Base-by-base conservation (phyloP, 1,140 invertebrate species). In the Danaus melanippus region DNA sequence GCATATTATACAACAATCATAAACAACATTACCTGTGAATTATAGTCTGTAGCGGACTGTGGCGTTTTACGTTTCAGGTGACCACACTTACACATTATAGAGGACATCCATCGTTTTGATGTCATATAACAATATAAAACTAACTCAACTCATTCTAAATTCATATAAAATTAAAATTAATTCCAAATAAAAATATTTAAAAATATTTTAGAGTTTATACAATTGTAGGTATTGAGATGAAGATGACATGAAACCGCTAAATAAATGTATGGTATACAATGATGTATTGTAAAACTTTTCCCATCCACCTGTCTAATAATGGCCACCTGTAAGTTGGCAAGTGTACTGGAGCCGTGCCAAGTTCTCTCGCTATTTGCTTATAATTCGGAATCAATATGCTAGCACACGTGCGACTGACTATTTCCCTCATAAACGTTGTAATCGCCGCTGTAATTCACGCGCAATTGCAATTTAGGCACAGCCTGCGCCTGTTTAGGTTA, bases 371-470 rank as follows among this genome's bases (percentile, higher is more conserved):
- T 83, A 77, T 85, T 84, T 85, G 82, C 79, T 85, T 83, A 83
- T 85, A 83, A 85, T 83, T 83, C 71, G 67, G 76, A 83, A 85
- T 83, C 79, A 85, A 83, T 85, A 85, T 85, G 82, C 81, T 61
- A 68, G 71, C 73, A 79, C 82, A 85, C 82, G 82, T 85, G 82
- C 71, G 62, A 67, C 67, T 73, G 69, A 70, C 75, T 82, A 79
- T 79, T 82, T 71, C 73, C 67, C 78, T 77, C 73, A 73, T 79
- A 79, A 80, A 79, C 79, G 71, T 67, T 79, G 73, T 79, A 76
- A 79, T 78, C 69, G 66, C 56, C 55, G 78, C 58, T 69, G 76
- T 79, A 77, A 81, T 77, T 81, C 68, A 77, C 69, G 73, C 74
- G 64, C 72, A 67, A 75, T 76, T 76, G 75, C 71, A 56, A 64